Conservation (phyloP, 2,113 vertebrate genomes). For the Mobula hypostoma region DNA sequence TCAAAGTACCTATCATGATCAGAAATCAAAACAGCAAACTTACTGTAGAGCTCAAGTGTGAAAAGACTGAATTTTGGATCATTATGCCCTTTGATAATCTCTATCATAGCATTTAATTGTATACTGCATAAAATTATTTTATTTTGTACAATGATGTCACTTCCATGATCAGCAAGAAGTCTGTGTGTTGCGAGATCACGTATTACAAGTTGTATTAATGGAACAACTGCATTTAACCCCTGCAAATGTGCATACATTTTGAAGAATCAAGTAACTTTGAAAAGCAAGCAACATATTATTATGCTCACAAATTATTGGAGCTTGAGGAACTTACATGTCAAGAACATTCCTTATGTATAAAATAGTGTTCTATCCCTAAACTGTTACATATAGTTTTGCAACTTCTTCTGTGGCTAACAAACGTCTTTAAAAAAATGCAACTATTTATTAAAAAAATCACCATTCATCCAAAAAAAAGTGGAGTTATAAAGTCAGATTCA, state of each 20-base stretch:
- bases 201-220: not conserved
- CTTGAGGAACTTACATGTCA: not conserved
- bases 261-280: not conserved
- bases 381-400: not conserved
- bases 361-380: not conserved
- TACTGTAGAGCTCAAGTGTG: no score
- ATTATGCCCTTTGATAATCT: not conserved
- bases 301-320: not conserved
- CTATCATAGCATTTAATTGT: not conserved
- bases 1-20: no score
- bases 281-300: not conserved
- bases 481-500: not conserved
- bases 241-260: not conserved
- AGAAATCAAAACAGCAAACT: no score
- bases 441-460: not conserved
- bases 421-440: not conserved
- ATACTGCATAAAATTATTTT: not conserved
- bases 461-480: not conserved
- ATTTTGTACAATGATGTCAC: not conserved
- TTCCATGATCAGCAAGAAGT: not conserved
- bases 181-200: not conserved
- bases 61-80: not conserved
- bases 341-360: not conserved
- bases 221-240: not conserved
- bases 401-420: not conserved